Conservation (phyloP, 2,888 invertebrate species). For the Limenitis camilla region DNA sequence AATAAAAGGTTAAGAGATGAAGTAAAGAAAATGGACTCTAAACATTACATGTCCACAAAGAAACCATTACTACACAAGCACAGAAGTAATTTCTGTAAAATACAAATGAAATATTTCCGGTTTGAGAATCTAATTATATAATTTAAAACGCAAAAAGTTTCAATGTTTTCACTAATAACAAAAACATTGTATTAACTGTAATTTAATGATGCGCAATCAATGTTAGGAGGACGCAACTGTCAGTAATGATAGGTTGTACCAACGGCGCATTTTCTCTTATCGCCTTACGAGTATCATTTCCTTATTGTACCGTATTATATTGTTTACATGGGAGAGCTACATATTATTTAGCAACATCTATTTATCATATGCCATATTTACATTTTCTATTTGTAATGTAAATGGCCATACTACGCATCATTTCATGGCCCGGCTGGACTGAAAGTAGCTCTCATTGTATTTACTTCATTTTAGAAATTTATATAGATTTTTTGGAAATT, state of each 20-base stretch:
- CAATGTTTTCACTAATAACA: neutral
- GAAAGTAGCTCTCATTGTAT: neutral
- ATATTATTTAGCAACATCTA: constrained; percentile 3
- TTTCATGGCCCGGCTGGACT: neutral
- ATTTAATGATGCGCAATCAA: constrained; percentile 25
- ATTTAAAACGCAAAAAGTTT: neutral
- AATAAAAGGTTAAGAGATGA: no score
- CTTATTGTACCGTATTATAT: constrained; percentile 12
- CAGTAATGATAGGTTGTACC: constrained; percentile 14
- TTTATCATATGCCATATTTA: constrained; percentile 2
- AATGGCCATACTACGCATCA: neutral
- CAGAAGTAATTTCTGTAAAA: no score
- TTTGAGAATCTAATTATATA: no score
- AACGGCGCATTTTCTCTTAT: constrained; percentile 27
- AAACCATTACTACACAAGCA: no score
- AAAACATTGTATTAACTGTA: constrained; percentile 10
- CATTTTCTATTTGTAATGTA: constrained; percentile 5
- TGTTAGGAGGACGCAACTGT: constrained; percentile 24
- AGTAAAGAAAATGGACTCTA: no score
- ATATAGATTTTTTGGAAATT: no score
- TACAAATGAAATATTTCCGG: no score
- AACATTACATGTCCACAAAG: no score
- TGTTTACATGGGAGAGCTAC: constrained; percentile 10
- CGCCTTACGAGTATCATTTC: constrained; percentile 14
- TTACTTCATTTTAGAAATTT: neutral